Conservation (phyloP, 1,140 invertebrate genomes). For the Anagrus nilaparvatae region DNA sequence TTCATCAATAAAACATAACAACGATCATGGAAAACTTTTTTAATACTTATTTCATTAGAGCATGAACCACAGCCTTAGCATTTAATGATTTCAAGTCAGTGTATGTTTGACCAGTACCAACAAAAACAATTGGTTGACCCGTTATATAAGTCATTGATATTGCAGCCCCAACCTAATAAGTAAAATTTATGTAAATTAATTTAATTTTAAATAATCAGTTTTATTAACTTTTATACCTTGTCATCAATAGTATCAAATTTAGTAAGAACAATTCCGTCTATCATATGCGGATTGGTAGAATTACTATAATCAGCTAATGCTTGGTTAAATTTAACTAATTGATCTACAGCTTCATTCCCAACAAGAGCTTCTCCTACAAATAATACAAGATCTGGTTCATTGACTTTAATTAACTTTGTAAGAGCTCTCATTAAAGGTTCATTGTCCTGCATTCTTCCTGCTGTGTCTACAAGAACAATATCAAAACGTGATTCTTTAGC, state of each 20-base stretch:
- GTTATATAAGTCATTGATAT: conserved; percentile 99
- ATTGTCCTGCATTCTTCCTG: conserved; percentile 99
- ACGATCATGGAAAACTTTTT: background rate
- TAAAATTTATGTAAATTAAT: background rate
- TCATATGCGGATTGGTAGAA: conserved; percentile 76
- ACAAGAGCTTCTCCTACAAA: conserved; percentile 99
- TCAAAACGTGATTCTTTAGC: conserved; percentile 74
- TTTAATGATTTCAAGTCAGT: conserved; percentile 95
- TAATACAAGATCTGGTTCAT: conserved; percentile 93
- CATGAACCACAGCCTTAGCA: conserved; percentile 91
- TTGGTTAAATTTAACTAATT: conserved; percentile 97
- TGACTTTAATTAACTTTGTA: conserved; percentile 80
- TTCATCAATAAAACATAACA: conserved; percentile 2
- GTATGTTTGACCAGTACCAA: conserved; percentile 98
- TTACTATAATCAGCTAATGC: conserved; percentile 83
- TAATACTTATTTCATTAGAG: conserved; percentile 79
- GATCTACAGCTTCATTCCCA: conserved; percentile 99
- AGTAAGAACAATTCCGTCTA: conserved; percentile 95
- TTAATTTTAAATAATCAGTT: background rate
- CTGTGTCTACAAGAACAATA: conserved; percentile 93
- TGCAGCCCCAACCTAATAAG: conserved; percentile 82
- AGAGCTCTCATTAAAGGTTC: conserved; percentile 96
- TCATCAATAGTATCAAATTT: conserved; percentile 99
- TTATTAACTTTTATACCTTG: conserved; percentile 55
- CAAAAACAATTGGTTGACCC: conserved; percentile 98